These are phyloP conservation scores for Mellivora capensis DNA, from an alignment of 2,113 vertebrate species.

Conservation along the genomic window DNA sequence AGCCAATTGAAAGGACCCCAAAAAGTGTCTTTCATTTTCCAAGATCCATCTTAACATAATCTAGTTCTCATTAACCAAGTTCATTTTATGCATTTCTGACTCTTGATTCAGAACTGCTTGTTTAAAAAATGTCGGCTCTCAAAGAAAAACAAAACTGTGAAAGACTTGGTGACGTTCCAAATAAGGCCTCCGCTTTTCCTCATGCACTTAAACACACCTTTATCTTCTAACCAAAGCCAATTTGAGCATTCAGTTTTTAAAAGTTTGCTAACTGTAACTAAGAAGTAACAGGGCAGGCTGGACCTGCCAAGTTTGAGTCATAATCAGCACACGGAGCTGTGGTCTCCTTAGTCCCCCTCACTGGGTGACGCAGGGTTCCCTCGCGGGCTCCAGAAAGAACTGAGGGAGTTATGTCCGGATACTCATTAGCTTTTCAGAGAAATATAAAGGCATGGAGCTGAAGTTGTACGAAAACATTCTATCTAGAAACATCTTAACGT, in stretches of 20 bases:
- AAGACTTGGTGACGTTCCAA: conserved; percentile 59
- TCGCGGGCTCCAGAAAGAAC: conserved; percentile 73
- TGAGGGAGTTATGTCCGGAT: conserved; percentile 71
- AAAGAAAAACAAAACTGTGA: conserved; percentile 54
- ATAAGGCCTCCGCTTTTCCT: conserved; percentile 67
- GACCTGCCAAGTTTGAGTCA: neutral
- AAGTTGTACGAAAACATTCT: conserved; percentile 75
- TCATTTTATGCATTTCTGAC: conserved; percentile 22
- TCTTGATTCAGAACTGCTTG: conserved; percentile 6
- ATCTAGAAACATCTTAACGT: conserved; percentile 61
- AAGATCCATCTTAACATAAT: conserved; percentile 31
- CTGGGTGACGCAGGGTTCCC: conserved; percentile 65
- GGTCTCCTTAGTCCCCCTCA: conserved; percentile 56
- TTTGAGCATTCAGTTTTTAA: conserved; percentile 23
- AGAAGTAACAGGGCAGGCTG: conserved; percentile 50
- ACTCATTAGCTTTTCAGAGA: conserved; percentile 76
- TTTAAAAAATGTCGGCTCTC: conserved; percentile 48
- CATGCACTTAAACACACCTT: conserved; percentile 56
- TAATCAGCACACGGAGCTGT: conserved; percentile 59
- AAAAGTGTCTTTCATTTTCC: conserved; percentile 29
- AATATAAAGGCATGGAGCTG: conserved; percentile 76
- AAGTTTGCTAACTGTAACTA: conserved; percentile 42
- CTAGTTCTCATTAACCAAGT: conserved; percentile 17
- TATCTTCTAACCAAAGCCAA: conserved; percentile 65
- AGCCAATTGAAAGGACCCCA: conserved; percentile 39